These are phyloP conservation scores for Psittacus erithacus DNA, from an alignment of 2,113 vertebrate species.

Conservation along the genomic window DNA sequence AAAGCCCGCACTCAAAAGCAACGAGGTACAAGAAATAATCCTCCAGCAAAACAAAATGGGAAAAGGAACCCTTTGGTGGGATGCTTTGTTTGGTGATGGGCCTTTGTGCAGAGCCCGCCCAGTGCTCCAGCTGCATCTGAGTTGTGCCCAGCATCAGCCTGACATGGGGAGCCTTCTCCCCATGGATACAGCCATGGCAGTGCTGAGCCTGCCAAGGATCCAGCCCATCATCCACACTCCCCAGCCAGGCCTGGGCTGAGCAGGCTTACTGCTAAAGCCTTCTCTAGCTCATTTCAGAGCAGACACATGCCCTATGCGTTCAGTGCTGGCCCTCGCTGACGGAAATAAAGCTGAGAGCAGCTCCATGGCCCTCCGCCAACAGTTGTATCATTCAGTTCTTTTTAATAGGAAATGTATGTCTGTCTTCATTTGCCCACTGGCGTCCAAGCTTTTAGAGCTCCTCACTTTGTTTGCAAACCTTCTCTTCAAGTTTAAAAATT, in stretches of 20 bases:
- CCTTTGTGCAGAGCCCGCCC: background rate
- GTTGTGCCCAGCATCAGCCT: accelerated
- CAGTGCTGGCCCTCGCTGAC: background rate
- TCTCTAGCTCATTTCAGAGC: background rate
- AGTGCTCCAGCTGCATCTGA: background rate
- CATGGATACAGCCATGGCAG: background rate
- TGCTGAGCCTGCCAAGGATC: accelerated
- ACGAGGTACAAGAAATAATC: background rate
- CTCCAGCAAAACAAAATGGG: background rate
- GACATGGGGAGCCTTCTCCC: background rate
- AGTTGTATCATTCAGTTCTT: constrained; percentile 30
- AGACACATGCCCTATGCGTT: background rate
- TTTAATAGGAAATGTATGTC: constrained; percentile 40
- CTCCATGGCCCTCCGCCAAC: background rate
- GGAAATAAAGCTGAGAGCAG: background rate
- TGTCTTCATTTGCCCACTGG: constrained; percentile 24
- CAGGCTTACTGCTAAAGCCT: accelerated
- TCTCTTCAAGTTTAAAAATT: background rate
- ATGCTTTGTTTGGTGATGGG: background rate
- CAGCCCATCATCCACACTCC: accelerated
- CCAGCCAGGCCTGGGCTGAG: background rate
- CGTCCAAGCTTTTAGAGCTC: background rate
- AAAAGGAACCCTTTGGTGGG: background rate
- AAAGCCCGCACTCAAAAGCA: background rate
- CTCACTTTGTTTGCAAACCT: background rate